Evolutionary conservation across 2,797 vertebrate genomes (phyloP).

Genomic region (Otolemur crassicaudatus): DNA sequence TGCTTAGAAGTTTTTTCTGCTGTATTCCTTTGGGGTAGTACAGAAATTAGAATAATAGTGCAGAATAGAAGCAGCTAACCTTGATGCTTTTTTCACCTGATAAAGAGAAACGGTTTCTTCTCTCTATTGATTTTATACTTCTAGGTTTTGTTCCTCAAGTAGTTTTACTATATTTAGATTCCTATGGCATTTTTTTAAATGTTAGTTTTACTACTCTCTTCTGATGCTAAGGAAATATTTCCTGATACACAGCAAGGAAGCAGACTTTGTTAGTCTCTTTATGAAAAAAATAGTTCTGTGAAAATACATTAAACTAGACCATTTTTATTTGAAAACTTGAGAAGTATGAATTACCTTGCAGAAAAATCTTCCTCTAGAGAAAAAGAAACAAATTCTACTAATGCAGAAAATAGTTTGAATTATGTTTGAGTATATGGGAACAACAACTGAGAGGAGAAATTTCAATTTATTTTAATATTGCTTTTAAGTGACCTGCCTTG

Average conservation of each 20-base stretch:
- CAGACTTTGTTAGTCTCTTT: neutral
- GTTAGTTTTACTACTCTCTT: neutral
- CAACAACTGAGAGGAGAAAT: neutral
- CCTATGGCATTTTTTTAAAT: neutral
- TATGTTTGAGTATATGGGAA: neutral
- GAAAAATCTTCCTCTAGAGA: neutral
- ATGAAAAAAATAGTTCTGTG: neutral
- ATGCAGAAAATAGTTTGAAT: conserved; percentile 34
- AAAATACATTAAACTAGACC: conserved; percentile 23
- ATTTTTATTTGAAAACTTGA: conserved; percentile 56
- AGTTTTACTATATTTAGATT: neutral
- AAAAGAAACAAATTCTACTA: conserved; percentile 35
- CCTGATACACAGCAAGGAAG: neutral
- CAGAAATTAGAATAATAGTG: neutral
- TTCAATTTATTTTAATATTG: conserved; percentile 43
- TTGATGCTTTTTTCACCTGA: neutral
- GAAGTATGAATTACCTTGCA: neutral
- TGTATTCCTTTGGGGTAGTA: neutral
- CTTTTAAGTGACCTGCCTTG: conserved; percentile 41
- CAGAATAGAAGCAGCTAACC: neutral
- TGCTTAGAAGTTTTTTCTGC: neutral
- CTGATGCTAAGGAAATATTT: conserved; percentile 36
- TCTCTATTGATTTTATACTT: conserved; percentile 36
- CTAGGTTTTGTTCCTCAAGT: neutral
- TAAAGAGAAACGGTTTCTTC: neutral